Percentiles rank a stretch among this genome's conserved stretches.
Evolutionary conservation across 2,113 vertebrate genomes (phyloP).

Genomic region (Turdus rufiventris): DNA sequence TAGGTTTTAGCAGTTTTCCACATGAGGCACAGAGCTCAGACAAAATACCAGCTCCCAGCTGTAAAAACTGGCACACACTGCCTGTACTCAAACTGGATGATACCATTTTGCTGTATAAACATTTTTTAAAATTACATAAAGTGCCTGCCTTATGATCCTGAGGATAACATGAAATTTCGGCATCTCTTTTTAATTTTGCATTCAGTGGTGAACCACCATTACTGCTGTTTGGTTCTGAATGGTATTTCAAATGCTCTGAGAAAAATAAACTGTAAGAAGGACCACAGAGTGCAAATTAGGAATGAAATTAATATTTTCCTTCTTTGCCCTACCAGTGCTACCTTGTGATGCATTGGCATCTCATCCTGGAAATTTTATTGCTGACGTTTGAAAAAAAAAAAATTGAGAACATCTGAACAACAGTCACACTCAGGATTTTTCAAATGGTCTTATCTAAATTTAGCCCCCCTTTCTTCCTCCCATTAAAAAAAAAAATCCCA

Average conservation of each 20-base stretch:
- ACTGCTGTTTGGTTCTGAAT: not conserved
- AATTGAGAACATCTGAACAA: not conserved
- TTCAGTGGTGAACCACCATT: not conserved
- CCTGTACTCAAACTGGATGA: not conserved
- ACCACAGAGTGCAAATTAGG: not conserved
- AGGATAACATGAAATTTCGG: not conserved
- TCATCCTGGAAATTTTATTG: not conserved
- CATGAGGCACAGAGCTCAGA: not conserved
- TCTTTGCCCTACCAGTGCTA: not conserved
- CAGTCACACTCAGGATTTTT: not conserved
- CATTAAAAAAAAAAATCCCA: not conserved
- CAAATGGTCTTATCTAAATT: conserved; percentile 32
- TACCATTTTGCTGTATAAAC: not conserved
- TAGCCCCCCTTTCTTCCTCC: conserved; percentile 4
- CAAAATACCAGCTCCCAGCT: not conserved
- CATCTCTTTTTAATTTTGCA: not conserved
- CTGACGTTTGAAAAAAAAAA: not conserved
- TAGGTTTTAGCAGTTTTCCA: not conserved
- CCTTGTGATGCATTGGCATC: not conserved
- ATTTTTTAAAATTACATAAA: not conserved
- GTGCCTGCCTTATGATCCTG: not conserved
- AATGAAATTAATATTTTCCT: not conserved
- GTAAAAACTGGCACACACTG: not conserved
- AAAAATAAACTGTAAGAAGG: not conserved
- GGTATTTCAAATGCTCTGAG: not conserved